phyloP scores from a whole-genome alignment of 2,113 vertebrate species.

The Montifringilla adamsi region DNA sequence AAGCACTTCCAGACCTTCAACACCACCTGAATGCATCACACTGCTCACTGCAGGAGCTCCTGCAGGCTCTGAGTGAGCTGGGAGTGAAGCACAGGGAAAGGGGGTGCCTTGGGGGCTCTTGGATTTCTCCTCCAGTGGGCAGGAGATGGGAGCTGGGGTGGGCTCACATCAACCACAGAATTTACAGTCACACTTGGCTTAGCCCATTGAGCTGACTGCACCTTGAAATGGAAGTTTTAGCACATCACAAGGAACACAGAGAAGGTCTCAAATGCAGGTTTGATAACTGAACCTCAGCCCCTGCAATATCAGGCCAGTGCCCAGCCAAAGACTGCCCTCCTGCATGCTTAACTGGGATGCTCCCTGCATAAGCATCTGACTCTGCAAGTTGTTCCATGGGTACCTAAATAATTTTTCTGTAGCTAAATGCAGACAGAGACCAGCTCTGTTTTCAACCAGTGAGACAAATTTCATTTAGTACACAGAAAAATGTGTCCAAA shows the following conservation, averaged over 20 bases:
- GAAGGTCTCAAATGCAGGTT: neutral
- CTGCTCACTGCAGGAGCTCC: neutral
- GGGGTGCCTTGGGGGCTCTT: neutral
- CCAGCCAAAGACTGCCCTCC: neutral
- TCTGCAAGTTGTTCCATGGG: neutral
- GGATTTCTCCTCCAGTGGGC: neutral
- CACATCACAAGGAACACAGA: neutral
- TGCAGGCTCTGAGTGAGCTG: accelerated
- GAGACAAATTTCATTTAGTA: neutral
- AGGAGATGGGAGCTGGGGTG: neutral
- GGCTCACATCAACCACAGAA: neutral
- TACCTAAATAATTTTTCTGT: neutral
- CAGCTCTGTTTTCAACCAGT: neutral
- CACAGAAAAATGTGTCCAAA: neutral
- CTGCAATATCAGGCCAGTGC: neutral
- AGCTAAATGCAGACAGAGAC: neutral
- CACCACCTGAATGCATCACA: neutral
- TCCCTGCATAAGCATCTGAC: neutral
- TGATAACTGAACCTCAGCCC: neutral
- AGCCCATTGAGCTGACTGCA: neutral
- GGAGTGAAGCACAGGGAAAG: neutral
- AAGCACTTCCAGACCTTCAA: neutral
- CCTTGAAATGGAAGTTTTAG: neutral
- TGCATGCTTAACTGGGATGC: neutral
- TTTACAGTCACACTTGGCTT: neutral